Percentiles rank a stretch among this genome's conserved stretches.
Evolutionary conservation across 2,797 vertebrate genomes (phyloP).

Genomic region (Percopsis omiscomaycus): DNA sequence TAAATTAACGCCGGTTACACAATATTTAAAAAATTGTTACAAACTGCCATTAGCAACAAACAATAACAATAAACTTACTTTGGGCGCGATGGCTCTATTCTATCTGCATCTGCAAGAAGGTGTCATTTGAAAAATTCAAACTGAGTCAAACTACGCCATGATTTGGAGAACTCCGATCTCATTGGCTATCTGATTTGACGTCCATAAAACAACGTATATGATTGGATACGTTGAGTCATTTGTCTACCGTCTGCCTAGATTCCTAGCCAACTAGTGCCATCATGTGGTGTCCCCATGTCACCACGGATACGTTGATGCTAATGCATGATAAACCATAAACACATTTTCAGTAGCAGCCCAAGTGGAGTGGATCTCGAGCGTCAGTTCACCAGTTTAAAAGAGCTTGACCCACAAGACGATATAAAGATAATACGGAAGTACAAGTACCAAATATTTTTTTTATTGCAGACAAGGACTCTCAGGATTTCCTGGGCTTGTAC

Average conservation of each 20-base stretch:
- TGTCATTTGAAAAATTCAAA: conserved; percentile 63
- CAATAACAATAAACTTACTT: conserved; percentile 52
- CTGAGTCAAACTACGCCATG: conserved; percentile 10
- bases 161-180: not conserved
- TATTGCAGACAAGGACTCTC: no score
- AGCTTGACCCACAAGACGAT: no score
- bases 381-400: no score
- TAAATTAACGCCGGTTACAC: not conserved
- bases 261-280: not conserved
- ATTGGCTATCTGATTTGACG: conserved; percentile 57
- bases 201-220: rapidly evolving
- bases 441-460: no score
- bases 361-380: no score
- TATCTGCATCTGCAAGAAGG: not conserved
- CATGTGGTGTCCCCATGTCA: not conserved
- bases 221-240: conserved; percentile 36
- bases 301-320: no score
- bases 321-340: no score
- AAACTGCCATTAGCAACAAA: not conserved
- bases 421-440: no score
- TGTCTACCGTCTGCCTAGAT: no score
- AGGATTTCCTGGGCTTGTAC: no score
- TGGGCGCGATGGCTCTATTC: conserved; percentile 55
- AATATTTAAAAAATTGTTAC: not conserved
- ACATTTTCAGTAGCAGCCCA: no score